A percentile compares a stretch with the other conserved stretches of the same genome.
These are phyloP conservation scores for Brenthis hecate DNA, from an alignment of 2,888 invertebrate species.

Conservation along the genomic window DNA sequence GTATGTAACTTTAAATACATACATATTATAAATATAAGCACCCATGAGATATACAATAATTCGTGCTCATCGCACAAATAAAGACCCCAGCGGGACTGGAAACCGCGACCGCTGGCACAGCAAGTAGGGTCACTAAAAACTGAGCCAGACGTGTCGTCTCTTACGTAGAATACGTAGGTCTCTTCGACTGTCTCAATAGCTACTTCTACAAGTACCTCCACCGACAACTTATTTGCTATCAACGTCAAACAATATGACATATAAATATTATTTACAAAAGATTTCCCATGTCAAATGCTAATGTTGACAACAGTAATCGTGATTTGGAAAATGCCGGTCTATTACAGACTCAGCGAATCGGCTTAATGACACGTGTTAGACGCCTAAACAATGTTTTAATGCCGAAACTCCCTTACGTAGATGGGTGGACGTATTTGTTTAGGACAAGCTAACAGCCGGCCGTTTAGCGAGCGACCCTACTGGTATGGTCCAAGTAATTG, in stretches of 20 bases:
- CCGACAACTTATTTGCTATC: neutral
- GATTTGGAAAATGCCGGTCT: slow-evolving; percentile 55
- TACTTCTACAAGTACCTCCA: neutral
- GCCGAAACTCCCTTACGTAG: slow-evolving; percentile 72
- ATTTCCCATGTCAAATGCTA: slow-evolving; percentile 23
- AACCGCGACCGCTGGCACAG: too few relatives aligned
- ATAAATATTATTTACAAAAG: slow-evolving; percentile 9
- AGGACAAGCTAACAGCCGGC: slow-evolving; percentile 76
- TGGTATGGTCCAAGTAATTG: slow-evolving; percentile 30
- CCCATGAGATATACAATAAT: too few relatives aligned
- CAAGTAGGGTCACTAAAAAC: too few relatives aligned
- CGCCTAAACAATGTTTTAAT: slow-evolving; percentile 78
- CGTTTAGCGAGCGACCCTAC: slow-evolving; percentile 71
- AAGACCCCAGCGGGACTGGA: too few relatives aligned
- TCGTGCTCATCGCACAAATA: too few relatives aligned
- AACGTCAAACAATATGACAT: neutral
- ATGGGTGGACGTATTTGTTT: slow-evolving; percentile 76
- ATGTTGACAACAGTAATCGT: slow-evolving; percentile 33
- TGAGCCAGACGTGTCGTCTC: too few relatives aligned
- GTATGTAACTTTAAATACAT: too few relatives aligned
- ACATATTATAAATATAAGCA: too few relatives aligned
- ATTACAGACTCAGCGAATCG: slow-evolving; percentile 64
- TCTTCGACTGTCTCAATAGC: neutral
- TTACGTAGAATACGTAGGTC: too few relatives aligned
- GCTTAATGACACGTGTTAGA: slow-evolving; percentile 72